Evolutionary conservation across 2,888 invertebrate genomes (phyloP).

Genomic region (Acanthosoma haemorrhoidale): DNA sequence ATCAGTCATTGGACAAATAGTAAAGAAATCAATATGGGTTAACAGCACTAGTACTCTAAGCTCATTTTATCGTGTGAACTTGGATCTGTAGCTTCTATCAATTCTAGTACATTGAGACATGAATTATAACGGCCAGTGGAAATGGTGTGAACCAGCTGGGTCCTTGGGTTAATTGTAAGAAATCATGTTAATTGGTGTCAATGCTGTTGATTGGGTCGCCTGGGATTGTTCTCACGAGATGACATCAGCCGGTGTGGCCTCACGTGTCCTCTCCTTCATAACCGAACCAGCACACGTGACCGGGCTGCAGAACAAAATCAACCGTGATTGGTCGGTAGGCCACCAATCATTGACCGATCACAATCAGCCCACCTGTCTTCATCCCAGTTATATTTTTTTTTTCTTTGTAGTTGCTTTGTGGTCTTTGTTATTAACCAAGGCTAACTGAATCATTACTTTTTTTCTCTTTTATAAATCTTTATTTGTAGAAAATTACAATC

Average conservation of each 20-base stretch:
- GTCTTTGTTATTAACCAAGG: no score
- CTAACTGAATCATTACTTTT: no score
- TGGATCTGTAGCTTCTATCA: no score
- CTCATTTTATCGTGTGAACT: no score
- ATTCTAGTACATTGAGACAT: no score
- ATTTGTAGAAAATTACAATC: no score
- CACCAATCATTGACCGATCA: neutral
- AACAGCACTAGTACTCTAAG: no score
- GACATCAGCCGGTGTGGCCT: slow-evolving; percentile 8
- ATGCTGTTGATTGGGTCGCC: slow-evolving; percentile 23
- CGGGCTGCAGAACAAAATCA: neutral
- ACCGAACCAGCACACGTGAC: neutral
- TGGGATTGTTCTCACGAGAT: slow-evolving; percentile 26
- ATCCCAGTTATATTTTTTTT: no score
- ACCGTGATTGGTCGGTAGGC: neutral
- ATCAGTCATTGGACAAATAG: no score
- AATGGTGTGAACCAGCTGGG: slow-evolving; percentile 22
- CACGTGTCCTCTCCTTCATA: neutral
- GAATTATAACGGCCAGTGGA: neutral
- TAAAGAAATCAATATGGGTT: no score
- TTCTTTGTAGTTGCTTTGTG: no score
- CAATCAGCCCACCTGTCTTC: neutral
- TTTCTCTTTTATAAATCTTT: no score
- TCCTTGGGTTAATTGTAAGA: slow-evolving; percentile 25
- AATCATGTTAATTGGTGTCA: slow-evolving; percentile 28